Evolutionary conservation across 1,140 invertebrate species (phyloP), one percentile per base, ranked within the genome.

Genomic region (Nixonia krombeini): DNA sequence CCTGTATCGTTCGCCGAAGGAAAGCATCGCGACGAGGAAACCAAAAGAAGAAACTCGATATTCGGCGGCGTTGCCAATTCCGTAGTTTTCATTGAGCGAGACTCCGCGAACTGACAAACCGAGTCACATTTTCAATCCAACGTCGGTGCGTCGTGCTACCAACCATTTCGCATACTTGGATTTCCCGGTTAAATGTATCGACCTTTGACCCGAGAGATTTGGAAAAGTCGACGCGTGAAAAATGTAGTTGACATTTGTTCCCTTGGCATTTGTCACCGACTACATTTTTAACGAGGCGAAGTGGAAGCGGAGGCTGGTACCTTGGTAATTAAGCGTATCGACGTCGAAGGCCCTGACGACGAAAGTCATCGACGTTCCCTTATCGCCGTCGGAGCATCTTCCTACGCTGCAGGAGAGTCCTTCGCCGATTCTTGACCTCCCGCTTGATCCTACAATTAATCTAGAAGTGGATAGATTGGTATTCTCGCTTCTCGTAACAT

Each of bases 381-480:
- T 50, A 52, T 58, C 52, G 44, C 55, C 23, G 44, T 41, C 3
- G 50, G 59, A 28, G 63, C 59, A 63, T 59, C 55, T 59, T 63
- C 56, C 49, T 65, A 44, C 40, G 38, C 26, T 49, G 59, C 29
- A 51, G 42, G 55, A 64, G 63, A 47, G 40, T 63, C 59, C 63
- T 33, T 28, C 40, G 56, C 44, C 65, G 72, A 76, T 70, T 75
- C 76, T 69, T 74, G 74, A 81, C 69, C 75, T 79, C 50, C 55
- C 37, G 68, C 55, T 67, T 61, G 65, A 77, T 78, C 70, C 70
- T 68, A 71, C 74, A 82, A 83, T 83, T 82, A 82, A 83, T 82
- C 72, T 73, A 75, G 66, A 81, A 81, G 76, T 74, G 78, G 79
- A 78, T 80, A 69, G 78, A 38, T 47, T 46, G 29, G 49, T 59